Evolutionary conservation across 2,888 invertebrate genomes (phyloP), one percentile per base, ranked within the genome.

Genomic region (Lysandra bellargus): DNA sequence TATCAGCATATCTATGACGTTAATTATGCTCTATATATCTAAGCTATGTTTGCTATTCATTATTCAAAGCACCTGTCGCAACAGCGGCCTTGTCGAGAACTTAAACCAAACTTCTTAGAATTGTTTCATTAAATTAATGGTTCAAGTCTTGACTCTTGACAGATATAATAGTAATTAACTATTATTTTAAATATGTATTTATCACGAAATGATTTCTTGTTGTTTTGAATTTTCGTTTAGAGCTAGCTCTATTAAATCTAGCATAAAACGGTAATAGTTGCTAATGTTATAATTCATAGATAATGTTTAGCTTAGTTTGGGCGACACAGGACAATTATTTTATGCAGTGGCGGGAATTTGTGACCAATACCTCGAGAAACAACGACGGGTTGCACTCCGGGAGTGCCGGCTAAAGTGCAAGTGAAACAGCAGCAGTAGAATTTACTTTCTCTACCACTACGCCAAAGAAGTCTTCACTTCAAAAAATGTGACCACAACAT

Each of bases 1-100:
- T 64, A 64, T 64, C 30, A 30, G 64, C 30, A 30, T 64, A 64
- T 30, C 64, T 64, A 64, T 64, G 64, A 61, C 23, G 61, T n/a
- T 61, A 61, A 57, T 57, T 61, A 61, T 23, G 61, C 61, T n/a
- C 23, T 61, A 61, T 61, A 61, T 61, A 61, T n/a, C 61, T 30
- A 64, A 30, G 64, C 23, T 61, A 61, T 64, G 64, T 64, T 64
- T 64, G 30, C 23, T 64, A 64, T 64, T 64, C 64, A 64, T 64
- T 64, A 64, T 30, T 64, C 64, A 64, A 64, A 64, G 30, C 30
- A 64, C 64, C 64, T 64, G 64, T 64, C 64, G 64, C 64, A 64
- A 64, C 30, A 30, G 30, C 30, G 64, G 64, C 64, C 64, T 64
- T 64, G 64, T 12, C 2, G 30, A 30, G 64, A 64, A 9, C 23